phyloP scores from a whole-genome alignment of 2,797 vertebrate genomes.

The Schizopygopsis pylzovi region DNA sequence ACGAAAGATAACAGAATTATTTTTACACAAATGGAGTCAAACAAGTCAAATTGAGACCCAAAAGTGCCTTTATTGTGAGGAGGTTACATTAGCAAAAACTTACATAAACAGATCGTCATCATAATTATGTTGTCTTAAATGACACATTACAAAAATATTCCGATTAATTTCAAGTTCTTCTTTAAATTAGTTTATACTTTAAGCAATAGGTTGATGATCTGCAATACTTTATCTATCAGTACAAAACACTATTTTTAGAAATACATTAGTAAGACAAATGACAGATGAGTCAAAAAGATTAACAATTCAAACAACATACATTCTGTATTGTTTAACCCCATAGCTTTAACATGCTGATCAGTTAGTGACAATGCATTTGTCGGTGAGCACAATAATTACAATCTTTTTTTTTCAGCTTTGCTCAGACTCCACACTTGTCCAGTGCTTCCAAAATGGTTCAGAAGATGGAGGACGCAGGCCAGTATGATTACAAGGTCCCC shows the following conservation, averaged over 20 bases:
- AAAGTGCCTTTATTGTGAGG: conserved; percentile 25
- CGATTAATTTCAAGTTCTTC: neutral
- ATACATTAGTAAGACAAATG: conserved; percentile 20
- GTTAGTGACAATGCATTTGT: conserved; percentile 35
- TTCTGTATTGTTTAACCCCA: conserved; percentile 23
- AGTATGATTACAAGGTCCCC: conserved; percentile 55
- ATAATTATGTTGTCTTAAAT: neutral
- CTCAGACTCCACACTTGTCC: neutral
- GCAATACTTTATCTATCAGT: neutral
- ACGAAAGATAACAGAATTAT: neutral
- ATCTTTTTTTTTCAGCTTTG: neutral
- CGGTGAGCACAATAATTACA: neutral
- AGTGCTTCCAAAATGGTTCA: neutral
- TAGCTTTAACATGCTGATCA: conserved; percentile 38
- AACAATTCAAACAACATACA: conserved; percentile 1
- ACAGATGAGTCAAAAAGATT: neutral
- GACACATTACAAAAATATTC: neutral
- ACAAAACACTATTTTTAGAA: conserved; percentile 5
- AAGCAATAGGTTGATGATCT: neutral
- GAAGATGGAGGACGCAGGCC: neutral
- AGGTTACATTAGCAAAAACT: conserved; percentile 5
- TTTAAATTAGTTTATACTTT: neutral
- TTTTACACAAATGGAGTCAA: neutral
- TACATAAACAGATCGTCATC: neutral
- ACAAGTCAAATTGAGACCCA: neutral